Percentiles rank a stretch among this genome's conserved stretches.
Conservation (phyloP, 2,888 invertebrate genomes). For the Volucella bombylans region DNA sequence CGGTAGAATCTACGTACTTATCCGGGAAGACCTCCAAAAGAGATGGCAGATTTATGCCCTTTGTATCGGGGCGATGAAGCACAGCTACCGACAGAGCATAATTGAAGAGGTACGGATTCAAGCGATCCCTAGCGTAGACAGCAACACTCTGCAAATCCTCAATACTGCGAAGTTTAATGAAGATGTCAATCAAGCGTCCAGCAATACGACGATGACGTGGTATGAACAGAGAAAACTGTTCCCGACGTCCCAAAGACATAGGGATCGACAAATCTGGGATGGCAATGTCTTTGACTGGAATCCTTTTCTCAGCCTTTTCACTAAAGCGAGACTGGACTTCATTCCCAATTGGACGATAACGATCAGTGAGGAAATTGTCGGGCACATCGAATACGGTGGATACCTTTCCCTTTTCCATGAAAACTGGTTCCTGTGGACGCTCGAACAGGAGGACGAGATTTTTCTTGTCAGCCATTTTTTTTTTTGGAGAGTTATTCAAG, state of each 20-base stretch:
- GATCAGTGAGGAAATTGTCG: conserved; percentile 84
- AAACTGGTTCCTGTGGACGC: conserved; percentile 88
- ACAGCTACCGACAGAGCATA: conserved; percentile 89
- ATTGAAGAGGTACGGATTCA: conserved; percentile 90
- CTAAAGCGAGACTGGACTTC: conserved; percentile 84
- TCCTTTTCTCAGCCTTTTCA: conserved; percentile 81
- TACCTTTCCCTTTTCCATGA: conserved; percentile 87
- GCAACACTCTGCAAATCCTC: conserved; percentile 87
- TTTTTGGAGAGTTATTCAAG: background rate
- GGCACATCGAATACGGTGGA: conserved; percentile 85
- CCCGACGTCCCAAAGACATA: conserved; percentile 84
- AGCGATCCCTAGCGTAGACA: conserved; percentile 86
- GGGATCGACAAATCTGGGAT: conserved; percentile 85
- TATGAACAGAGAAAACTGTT: conserved; percentile 87
- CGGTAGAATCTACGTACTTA: conserved; percentile 85
- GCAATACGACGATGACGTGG: conserved; percentile 86
- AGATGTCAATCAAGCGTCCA: conserved; percentile 85
- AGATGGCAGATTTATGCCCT: conserved; percentile 84
- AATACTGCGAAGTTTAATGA: conserved; percentile 86
- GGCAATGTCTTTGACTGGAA: conserved; percentile 84
- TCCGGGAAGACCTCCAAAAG: conserved; percentile 86
- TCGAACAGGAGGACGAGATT: conserved; percentile 86
- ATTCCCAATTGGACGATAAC: conserved; percentile 81
- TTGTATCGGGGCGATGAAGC: conserved; percentile 85
- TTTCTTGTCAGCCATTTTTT: conserved; percentile 79